phyloP scores from a whole-genome alignment of 2,113 vertebrate species.

The Chionomys nivalis region DNA sequence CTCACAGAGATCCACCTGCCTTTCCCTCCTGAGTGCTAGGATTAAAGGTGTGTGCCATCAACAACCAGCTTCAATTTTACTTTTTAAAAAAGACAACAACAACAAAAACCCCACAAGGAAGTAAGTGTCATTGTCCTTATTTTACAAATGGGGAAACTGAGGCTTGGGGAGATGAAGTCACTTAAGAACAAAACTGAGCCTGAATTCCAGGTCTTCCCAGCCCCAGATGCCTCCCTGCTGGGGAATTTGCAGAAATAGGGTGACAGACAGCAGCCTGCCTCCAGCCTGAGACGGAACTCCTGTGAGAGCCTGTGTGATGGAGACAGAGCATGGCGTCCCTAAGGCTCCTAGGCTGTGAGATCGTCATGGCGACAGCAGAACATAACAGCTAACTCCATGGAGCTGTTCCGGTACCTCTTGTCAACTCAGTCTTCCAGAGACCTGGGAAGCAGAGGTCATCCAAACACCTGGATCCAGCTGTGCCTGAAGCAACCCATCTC shows the following conservation, averaged over 20 bases:
- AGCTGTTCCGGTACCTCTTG: neutral
- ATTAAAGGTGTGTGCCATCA: too few species aligned
- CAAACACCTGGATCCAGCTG: constrained; percentile 64
- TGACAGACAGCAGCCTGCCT: too few species aligned
- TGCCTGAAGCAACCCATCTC: constrained; percentile 42
- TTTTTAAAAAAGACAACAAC: neutral
- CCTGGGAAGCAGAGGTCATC: constrained; percentile 7
- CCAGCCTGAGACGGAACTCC: neutral
- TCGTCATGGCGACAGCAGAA: too few species aligned
- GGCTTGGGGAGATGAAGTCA: neutral
- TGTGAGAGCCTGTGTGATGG: neutral
- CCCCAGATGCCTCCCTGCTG: neutral
- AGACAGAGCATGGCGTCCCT: neutral
- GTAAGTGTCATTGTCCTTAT: neutral
- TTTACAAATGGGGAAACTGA: neutral
- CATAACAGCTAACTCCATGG: neutral
- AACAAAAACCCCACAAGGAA: neutral
- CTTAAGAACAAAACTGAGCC: neutral
- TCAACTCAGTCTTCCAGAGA: constrained; percentile 6
- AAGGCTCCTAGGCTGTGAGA: neutral
- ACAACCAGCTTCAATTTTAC: neutral
- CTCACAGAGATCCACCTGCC: too few species aligned
- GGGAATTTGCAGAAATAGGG: neutral
- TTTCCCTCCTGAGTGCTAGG: too few species aligned
- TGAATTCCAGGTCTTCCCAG: neutral